A percentile compares a stretch with the other conserved stretches of the same genome.
Conservation (phyloP, 2,888 invertebrate genomes). For the Protophormia terraenovae region DNA sequence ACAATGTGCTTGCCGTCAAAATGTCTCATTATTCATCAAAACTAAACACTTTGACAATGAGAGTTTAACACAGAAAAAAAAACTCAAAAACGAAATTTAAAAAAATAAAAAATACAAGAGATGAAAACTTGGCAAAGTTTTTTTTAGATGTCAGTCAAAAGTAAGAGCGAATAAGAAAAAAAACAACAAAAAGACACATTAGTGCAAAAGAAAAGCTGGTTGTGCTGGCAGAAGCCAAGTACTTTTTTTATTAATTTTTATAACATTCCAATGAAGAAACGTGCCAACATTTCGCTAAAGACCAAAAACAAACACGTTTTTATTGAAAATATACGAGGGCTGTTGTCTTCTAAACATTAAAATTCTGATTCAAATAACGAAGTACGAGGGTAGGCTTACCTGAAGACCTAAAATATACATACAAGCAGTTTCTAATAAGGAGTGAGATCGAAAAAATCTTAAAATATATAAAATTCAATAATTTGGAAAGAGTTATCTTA, state of each 20-base stretch:
- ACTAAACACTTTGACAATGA: conserved; percentile 50
- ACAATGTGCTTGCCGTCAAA: conserved; percentile 63
- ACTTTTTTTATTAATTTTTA: no score
- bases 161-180: background rate
- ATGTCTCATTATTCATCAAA: conserved; percentile 65
- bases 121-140: conserved; percentile 58
- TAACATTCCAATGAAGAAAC: conserved; percentile 24
- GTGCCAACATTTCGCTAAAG: conserved; percentile 48
- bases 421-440: no score
- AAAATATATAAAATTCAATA: no score
- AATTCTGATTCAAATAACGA: no score
- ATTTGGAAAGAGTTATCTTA: no score
- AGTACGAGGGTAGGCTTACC: no score
- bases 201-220: conserved; percentile 13
- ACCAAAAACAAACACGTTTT: background rate
- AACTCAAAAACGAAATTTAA: background rate
- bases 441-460: no score
- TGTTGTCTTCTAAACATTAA: no score
- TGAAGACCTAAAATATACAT: no score
- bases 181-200: background rate
- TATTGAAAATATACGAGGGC: background rate
- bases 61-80: conserved; percentile 29
- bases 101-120: background rate
- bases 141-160: conserved; percentile 38
- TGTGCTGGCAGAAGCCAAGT: conserved; percentile 7